Evolutionary conservation across 2,888 invertebrate genomes (phyloP), one percentile per base, ranked within the genome.

Genomic region (Lithophane semibrunnea): DNA sequence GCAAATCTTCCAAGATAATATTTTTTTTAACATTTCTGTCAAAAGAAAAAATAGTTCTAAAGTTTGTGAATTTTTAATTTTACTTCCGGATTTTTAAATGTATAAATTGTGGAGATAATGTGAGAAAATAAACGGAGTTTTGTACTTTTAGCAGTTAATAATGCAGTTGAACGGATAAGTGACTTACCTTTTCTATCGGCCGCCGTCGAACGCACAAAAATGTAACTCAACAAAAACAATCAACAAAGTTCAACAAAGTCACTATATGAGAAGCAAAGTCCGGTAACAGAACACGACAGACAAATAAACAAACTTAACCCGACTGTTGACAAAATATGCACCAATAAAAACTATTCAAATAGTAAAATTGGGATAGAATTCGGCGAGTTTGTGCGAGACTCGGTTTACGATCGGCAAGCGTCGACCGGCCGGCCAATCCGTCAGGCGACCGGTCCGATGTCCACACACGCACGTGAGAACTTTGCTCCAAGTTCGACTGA

Each of bases 391-490:
- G 88, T 80, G 90, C 86, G 90, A 83, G 85, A 72, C 60, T 65
- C 69, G 82, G 47, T 47, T 73, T 54, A 60, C 73, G 76, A 68
- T 42, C 58, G 58, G n/a, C 68, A 42, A 61, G 80, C 86, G 82
- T 87, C 90, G 92, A 91, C 92, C 90, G 92, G 88, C 91, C 92
- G 92, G 90, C 92, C 92, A 90, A 92, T 92, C 92, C 89, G 92
- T 92, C 93, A 84, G 68, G 81, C 86, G 83, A 90, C 84, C 86
- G 77, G 81, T 82, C 80, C 86, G 70, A 21, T 88, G 93, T 90
- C 93, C 94, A 94, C 95, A 95, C 94, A 95, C 95, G 94, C 94
- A 93, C 94, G 95, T 94, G 94, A 94, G 81, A 90, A 95, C 93
- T 95, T 95, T 91, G 88, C 85, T 87, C 90, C 78, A 94, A 95